Evolutionary conservation across 2,888 invertebrate genomes (phyloP), one percentile per base, ranked within the genome.

Genomic region (Alcis repandata): DNA sequence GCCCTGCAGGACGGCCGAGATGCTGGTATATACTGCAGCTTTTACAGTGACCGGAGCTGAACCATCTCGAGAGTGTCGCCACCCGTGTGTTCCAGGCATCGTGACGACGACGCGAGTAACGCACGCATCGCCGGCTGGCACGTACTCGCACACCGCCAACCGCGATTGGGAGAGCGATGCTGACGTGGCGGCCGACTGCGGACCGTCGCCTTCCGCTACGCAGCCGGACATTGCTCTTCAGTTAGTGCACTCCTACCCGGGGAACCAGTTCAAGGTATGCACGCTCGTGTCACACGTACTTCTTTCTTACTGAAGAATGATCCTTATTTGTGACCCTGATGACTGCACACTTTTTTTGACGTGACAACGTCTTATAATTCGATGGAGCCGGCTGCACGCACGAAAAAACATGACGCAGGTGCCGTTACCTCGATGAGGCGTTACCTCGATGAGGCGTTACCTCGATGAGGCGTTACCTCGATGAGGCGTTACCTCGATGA

Each of bases 71-170:
- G 27, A 48, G 32, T 41, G 49, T 32, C 32, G 56, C 0, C 3
- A n/a, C 15, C 41, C 17, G 13, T 22, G 11, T 15, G 40, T 48
- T 49, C 40, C 78, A 86, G 95, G 96, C 0, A 84, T 96, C n/a
- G 97, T 97, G 20, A 97, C 97, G 10, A 96, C 96, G 1, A 96
- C 96, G 0, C 93, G 97, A 60, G 94, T 97, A 0, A 97, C 97
- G 0, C 96, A 97, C 83, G 97, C 97, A 4, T 96, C 96, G 0
- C 97, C 97, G 0, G 95, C 95, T 0, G 96, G 95, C 0, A 88
- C 94, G 0, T 96, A 95, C 83, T 96, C 97, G 0, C 95, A 95
- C 79, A 88, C 93, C 0, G 95, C 96, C 0, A 87, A 95, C 71
- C 94, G 97, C 41, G 93, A 95, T 79, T 97, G 97, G 96, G 97